Base-by-base conservation (phyloP, 1,140 invertebrate genomes). In the Venustaconcha ellipsiformis region DNA sequence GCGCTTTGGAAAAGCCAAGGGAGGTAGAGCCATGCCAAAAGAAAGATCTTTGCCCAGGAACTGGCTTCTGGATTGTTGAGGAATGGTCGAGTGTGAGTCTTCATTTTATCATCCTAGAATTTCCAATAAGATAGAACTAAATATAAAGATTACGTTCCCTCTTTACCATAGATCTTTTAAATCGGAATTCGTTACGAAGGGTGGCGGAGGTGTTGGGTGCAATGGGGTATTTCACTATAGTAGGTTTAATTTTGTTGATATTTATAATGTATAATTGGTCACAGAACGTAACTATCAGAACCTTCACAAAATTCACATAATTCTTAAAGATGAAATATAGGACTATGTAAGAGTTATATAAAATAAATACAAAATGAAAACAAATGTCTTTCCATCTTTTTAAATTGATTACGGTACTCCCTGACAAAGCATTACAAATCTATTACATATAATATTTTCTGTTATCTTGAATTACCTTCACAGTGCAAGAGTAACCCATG, bases 1-100 rank as follows among this genome's bases (percentile, higher is more conserved):
- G 91, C 18, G 88, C 88, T 0, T 82, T 90, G 64, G 88, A 88
- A 1, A 92, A 92, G 78, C 94, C 94, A 1, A 87, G 89, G 48
- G 93, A 94, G 81, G 86, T 92, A 37, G 92, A 94, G 80, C 89
- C 91, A 1, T 95, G 94, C 85, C 91, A 91, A 23, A 88, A 91
- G 75, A 88, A 94, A 73, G 92, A 93, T 8, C 87, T 90, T 4
- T 85, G 84, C 23, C 95, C 94, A 73, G 89, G 88, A 11, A 81
- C 83, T 23, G 76, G 76, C 37, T 69, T 74, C n/a, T 89, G 87
- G 87, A 58, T 75, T 15, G 69, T 72, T 15, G 82, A 80, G n/a
- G 80, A 88, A 56, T 91, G 91, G 90, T 84, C 84, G 30, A 76
- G 84, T 74, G 90, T 91, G 80, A 81, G 85, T 80, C 0, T 17